A percentile compares a stretch with the other conserved stretches of the same genome.
Evolutionary conservation across 2,113 vertebrate species (phyloP).

Genomic region (Spea multiplicata): DNA sequence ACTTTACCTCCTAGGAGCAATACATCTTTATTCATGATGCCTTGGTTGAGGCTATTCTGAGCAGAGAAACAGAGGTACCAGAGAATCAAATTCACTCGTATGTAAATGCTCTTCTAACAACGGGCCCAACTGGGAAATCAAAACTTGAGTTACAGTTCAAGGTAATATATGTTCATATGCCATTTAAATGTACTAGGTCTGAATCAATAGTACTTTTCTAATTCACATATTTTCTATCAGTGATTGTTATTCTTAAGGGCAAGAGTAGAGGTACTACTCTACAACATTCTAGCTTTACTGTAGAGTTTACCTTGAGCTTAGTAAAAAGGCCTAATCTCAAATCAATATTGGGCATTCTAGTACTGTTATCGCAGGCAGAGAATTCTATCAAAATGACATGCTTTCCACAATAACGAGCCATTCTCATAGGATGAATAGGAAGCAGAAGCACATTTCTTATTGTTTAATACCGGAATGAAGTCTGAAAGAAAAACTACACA

Average conservation of each 20-base stretch:
- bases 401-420: background rate
- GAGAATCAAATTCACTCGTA: slow-evolving; percentile 81
- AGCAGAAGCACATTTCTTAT: slow-evolving; percentile 23
- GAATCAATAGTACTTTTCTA: slow-evolving; percentile 28
- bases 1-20: slow-evolving; percentile 76
- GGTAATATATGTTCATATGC: slow-evolving; percentile 64
- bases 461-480: slow-evolving; percentile 14
- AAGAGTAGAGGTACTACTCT: slow-evolving; percentile 24
- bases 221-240: slow-evolving; percentile 1
- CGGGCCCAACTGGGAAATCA: slow-evolving; percentile 78
- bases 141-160: slow-evolving; percentile 88
- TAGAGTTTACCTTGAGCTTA: slow-evolving; percentile 34
- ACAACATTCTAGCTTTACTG: slow-evolving; percentile 2
- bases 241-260: background rate
- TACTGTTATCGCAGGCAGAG: slow-evolving; percentile 13
- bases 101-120: slow-evolving; percentile 85
- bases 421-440: slow-evolving; percentile 24
- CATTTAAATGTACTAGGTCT: background rate
- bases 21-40: slow-evolving; percentile 93
- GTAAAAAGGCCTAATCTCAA: slow-evolving; percentile 41
- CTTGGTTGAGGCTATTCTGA: slow-evolving; percentile 84
- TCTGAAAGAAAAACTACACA: slow-evolving; percentile 3
- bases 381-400: slow-evolving; percentile 33
- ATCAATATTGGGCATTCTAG: slow-evolving; percentile 21
- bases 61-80: slow-evolving; percentile 83